phyloP scores from a whole-genome alignment of 2,113 vertebrate species.

The Cinclus mexicanus region DNA sequence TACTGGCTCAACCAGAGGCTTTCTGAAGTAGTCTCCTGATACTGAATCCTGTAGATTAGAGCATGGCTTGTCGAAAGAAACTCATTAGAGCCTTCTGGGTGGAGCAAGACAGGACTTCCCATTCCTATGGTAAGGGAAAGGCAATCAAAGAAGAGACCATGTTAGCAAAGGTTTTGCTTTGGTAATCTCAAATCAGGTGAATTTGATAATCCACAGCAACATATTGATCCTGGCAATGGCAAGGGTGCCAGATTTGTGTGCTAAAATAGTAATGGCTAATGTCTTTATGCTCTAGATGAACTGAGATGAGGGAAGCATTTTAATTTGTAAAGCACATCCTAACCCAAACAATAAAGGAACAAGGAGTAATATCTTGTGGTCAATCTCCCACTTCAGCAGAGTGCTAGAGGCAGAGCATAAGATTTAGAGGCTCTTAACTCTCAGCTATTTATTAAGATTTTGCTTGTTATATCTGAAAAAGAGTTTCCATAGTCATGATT shows the following conservation, averaged over 20 bases:
- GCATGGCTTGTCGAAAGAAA: neutral
- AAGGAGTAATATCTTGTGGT: neutral
- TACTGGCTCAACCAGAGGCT: neutral
- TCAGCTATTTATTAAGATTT: neutral
- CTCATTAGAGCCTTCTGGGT: neutral
- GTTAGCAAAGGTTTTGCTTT: accelerated
- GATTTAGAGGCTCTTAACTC: neutral
- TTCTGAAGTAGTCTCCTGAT: neutral
- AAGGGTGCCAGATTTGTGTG: neutral
- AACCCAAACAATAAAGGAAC: neutral
- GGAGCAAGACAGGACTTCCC: neutral
- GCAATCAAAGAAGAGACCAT: neutral
- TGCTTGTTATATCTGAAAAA: neutral
- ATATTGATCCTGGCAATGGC: neutral
- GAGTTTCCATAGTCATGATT: neutral
- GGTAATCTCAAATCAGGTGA: neutral
- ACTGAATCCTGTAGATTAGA: neutral
- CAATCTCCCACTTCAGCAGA: neutral
- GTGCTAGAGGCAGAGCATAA: neutral
- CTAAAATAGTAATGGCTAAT: neutral
- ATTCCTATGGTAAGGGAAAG: neutral
- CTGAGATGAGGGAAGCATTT: neutral
- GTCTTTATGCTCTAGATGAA: neutral
- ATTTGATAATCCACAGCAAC: neutral
- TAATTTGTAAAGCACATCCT: neutral